Conservation (phyloP, 2,888 invertebrate genomes). For the Orchesellides sinensis region DNA sequence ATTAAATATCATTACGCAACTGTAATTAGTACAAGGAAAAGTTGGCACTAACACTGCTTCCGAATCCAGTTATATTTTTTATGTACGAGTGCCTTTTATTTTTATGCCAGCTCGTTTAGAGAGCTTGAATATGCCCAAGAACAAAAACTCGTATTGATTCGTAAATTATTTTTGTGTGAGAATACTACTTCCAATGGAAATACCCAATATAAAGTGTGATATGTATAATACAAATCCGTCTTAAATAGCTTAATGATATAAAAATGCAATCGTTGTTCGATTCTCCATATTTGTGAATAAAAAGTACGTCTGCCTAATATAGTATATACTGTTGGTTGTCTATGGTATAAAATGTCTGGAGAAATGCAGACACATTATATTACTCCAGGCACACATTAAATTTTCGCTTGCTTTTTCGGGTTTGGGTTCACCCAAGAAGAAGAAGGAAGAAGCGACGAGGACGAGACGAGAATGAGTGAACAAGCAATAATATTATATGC, state of each 20-base stretch:
- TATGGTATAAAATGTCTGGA: too few relatives aligned
- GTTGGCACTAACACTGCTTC: too few relatives aligned
- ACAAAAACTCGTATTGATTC: neutral
- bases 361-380: too few relatives aligned
- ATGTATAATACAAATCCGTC: neutral
- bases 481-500: neutral
- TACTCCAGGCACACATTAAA: neutral
- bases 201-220: neutral
- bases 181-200: neutral
- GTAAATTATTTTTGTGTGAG: neutral
- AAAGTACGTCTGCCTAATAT: too few relatives aligned
- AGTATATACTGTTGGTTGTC: too few relatives aligned
- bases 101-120: too few relatives aligned
- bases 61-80: too few relatives aligned
- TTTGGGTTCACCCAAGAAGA: slow-evolving; percentile 11
- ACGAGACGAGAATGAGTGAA: neutral
- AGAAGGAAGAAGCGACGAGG: slow-evolving; percentile 9
- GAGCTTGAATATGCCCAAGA: neutral
- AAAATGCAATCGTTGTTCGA: too few relatives aligned
- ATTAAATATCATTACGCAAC: slow-evolving; percentile 30
- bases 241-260: slow-evolving; percentile 13
- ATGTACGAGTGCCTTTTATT: too few relatives aligned
- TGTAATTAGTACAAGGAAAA: slow-evolving; percentile 56
- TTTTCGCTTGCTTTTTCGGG: neutral
- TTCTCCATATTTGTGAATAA: too few relatives aligned